A percentile compares a stretch with the other conserved stretches of the same genome.
phyloP scores from a whole-genome alignment of 2,113 vertebrate genomes.

The Syrrhaptes paradoxus region DNA sequence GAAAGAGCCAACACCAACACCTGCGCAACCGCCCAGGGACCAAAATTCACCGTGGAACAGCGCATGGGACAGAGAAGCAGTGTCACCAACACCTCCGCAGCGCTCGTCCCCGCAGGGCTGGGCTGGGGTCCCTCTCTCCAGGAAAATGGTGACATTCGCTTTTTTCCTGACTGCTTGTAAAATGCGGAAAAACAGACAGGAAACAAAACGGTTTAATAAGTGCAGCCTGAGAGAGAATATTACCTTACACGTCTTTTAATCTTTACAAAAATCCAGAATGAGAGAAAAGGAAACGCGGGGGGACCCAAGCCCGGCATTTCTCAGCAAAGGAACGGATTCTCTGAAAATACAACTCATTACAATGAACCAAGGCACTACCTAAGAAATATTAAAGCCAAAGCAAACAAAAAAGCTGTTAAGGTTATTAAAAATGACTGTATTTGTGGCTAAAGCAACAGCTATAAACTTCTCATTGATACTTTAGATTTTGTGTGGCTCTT shows the following conservation, averaged over 20 bases:
- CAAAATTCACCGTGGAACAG: accelerated
- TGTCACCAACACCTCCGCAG: too few relatives aligned
- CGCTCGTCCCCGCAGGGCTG: too few relatives aligned
- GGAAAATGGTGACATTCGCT: not conserved
- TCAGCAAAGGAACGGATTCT: not conserved
- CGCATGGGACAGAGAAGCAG: accelerated
- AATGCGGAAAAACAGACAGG: not conserved
- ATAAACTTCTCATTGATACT: conserved; percentile 14
- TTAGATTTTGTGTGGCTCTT: not conserved
- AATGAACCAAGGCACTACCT: not conserved
- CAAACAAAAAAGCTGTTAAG: not conserved
- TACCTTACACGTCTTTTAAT: not conserved
- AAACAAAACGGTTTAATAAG: not conserved
- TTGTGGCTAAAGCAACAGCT: conserved; percentile 2
- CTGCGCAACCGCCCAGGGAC: not conserved
- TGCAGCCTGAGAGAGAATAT: not conserved
- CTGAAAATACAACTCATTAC: not conserved
- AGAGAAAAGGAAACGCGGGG: not conserved
- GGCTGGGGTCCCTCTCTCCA: too few relatives aligned
- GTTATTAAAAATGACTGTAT: conserved; percentile 12
- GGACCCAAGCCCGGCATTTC: not conserved
- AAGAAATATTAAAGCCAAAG: not conserved
- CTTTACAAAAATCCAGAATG: not conserved
- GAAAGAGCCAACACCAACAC: not conserved
- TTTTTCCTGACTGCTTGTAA: not conserved